These are phyloP conservation scores for Dione vanillae DNA, from an alignment of 2,888 invertebrate species.

Conservation along the genomic window DNA sequence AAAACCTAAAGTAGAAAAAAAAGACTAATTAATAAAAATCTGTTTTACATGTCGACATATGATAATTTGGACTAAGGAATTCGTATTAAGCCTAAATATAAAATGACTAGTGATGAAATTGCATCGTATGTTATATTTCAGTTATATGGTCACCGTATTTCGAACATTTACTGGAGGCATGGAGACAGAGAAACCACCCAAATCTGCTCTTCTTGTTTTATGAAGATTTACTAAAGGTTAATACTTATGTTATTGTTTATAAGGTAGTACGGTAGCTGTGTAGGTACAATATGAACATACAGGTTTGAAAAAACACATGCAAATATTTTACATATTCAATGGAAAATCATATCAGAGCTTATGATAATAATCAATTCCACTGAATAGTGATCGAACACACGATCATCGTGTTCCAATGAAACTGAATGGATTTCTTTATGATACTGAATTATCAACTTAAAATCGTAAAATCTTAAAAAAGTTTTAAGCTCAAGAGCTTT, in stretches of 20 bases:
- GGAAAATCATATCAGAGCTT: too few species aligned
- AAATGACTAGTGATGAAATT: background rate
- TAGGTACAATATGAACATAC: too few species aligned
- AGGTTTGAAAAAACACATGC: too few species aligned
- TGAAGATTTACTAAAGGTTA: slow-evolving; percentile 89
- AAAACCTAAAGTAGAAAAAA: too few species aligned
- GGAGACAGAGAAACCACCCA: slow-evolving; percentile 84
- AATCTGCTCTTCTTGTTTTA: slow-evolving; percentile 91
- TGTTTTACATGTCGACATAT: too few species aligned
- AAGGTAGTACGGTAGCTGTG: background rate
- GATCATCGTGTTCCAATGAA: too few species aligned
- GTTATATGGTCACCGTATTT: slow-evolving; percentile 87
- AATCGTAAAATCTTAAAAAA: too few species aligned
- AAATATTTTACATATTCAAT: too few species aligned
- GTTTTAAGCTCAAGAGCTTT: too few species aligned
- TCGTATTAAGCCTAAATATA: background rate
- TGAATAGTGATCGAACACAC: too few species aligned
- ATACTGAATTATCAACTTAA: background rate
- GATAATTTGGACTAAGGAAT: background rate
- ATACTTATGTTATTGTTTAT: background rate
- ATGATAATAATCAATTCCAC: too few species aligned
- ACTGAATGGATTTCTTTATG: background rate
- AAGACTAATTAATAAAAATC: too few species aligned
- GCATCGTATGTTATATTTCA: slow-evolving; percentile 50
- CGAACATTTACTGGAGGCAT: slow-evolving; percentile 88